A percentile compares a stretch with the other conserved stretches of the same genome.
phyloP scores from a whole-genome alignment of 2,888 invertebrate species.

The Gymnocheta viridis region DNA sequence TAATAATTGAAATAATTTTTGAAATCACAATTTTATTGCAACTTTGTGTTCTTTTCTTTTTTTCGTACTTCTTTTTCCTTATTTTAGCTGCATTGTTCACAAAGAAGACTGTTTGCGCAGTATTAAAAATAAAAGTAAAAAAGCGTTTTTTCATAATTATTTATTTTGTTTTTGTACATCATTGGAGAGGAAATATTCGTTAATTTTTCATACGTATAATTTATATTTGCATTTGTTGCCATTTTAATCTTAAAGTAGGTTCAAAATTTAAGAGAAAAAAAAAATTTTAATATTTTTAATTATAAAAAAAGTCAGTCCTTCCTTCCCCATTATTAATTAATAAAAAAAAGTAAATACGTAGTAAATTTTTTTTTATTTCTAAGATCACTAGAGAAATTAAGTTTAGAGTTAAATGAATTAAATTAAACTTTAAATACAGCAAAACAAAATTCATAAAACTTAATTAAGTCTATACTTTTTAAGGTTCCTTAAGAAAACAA shows the following conservation, averaged over 20 bases:
- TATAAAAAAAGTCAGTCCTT: background rate
- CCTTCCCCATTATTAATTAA: background rate
- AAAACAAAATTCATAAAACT: background rate
- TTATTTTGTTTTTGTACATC: constrained; percentile 29
- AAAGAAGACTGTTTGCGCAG: constrained; percentile 78
- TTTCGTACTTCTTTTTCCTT: constrained; percentile 65
- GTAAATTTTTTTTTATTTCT: constrained; percentile 53
- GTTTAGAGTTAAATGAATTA: constrained; percentile 46
- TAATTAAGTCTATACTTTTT: constrained; percentile 28
- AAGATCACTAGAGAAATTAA: constrained; percentile 46
- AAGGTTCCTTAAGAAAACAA: constrained; percentile 55
- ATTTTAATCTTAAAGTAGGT: background rate
- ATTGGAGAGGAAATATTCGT: constrained; percentile 17
- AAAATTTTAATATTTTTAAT: background rate
- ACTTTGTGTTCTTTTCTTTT: constrained; percentile 44
- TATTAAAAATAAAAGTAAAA: constrained; percentile 72
- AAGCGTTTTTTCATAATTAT: constrained; percentile 2
- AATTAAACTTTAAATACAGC: constrained; percentile 7
- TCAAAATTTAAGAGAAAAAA: background rate
- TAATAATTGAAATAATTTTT: constrained; percentile 1
- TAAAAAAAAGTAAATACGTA: constrained; percentile 43
- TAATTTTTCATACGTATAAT: background rate
- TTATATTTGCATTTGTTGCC: background rate
- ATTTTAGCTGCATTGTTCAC: constrained; percentile 78
- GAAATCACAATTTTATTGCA: constrained; percentile 43